Base-by-base conservation (phyloP, 2,113 vertebrate genomes). In the Tamias sibiricus region DNA sequence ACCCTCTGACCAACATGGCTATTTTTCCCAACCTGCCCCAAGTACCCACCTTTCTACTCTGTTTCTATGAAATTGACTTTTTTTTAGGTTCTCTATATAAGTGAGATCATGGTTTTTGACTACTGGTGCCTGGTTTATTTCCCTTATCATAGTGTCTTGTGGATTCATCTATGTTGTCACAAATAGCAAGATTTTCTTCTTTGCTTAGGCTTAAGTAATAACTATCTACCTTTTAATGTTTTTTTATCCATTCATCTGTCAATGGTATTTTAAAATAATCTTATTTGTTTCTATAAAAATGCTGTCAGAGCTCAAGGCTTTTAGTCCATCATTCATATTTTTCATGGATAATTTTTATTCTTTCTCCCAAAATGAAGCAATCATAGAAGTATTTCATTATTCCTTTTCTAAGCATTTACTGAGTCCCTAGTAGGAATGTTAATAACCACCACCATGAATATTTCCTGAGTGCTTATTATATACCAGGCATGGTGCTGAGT, bases 261-360 rank as follows among this genome's bases (percentile, higher is more conserved):
- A 42, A 30, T 26, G 32, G 49, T 71, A 59, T 86, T 95, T 95
- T 82, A 54, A 87, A 47, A 68, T 92, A 8, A 54, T 82, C 32
- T 75, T 93, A 59, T 80, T 77, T 94, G 66, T 72, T 87, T 90
- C 17, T 95, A 44, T 44, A 72, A 95, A 92, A 95, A 26, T 72
- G 6, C n/a, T 37, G 52, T 80, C 19, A 44, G 4, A 81, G 79
- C 69, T 74, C 84, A 83, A 82, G 77, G 16, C 28, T 91, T 91
- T 84, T 52, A 88, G 20, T 62, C 20, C 3, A 37, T 76, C 35
- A 59, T 66, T 76, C 37, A 71, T 66, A 72, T 57, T 57, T 30
- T 87, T 87, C 35, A 75, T 77, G 42, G 72, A 76, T 32, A 92
- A 16, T 44, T 79, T 94, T 95, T 75, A 47, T 94, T 83, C 14